Evolutionary conservation across 2,797 vertebrate genomes (phyloP), one percentile per base, ranked within the genome.

Genomic region (Coilia nasus): DNA sequence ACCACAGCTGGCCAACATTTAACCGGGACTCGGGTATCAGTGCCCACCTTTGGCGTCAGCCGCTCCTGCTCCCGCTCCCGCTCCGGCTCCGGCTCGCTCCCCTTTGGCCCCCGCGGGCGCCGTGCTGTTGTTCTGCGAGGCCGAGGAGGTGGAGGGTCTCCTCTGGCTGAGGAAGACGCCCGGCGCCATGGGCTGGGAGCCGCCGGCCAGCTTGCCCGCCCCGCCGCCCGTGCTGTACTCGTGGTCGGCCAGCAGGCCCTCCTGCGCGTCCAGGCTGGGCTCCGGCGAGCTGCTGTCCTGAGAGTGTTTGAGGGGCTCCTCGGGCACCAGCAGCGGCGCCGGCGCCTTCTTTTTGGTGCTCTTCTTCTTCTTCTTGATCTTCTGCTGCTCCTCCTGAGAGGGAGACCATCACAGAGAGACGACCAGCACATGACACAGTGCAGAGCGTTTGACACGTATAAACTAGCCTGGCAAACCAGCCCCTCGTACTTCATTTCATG

Each of bases 341-440:
- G 64, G 64, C 10, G 71, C 83, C 94, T 98, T 99, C 96, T 97
- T 98, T 96, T 98, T 99, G 95, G 95, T 93, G 93, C 92, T 99
- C 94, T 98, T 99, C 94, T 98, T 98, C 95, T 98, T 98, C 94
- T 97, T 98, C 95, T 97, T 98, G 88, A 95, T 96, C 93, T 97
- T 99, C 92, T 99, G 98, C 89, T 98, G 97, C 95, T 99, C 98
- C 96, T 99, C 95, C 95, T 95, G 35, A 19, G 71, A 5, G 15
- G 6, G 17, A 21, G 7, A 21, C 44, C 19, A n/a, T 19, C 17
- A 59, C 57, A 21, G n/a, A n/a, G 19, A 19, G 57, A 2, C 57
- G 7, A n/a, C 19, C 19, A 21, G 50, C 50, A 54, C 50, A 59
- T 59, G 57, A 59, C 17, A 59, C 15, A 11, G 19, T 64, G 60